These are phyloP conservation scores for Actinemys pallida DNA, from an alignment of 2,113 vertebrate species.

Conservation along the genomic window DNA sequence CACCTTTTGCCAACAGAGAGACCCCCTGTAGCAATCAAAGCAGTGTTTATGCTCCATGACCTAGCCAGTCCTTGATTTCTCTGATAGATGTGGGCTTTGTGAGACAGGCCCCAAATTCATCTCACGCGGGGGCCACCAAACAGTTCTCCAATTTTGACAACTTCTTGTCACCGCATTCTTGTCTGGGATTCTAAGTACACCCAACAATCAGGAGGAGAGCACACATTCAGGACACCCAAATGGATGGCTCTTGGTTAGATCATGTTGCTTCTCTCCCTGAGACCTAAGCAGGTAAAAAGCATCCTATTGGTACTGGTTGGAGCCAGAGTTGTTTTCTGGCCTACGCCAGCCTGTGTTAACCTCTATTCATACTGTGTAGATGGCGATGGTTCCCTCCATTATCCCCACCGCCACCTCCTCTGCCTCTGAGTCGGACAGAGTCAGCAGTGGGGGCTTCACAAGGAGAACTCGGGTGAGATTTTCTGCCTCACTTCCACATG, in stretches of 20 bases:
- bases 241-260: background rate
- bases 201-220: background rate
- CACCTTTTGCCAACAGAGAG: background rate
- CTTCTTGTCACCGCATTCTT: background rate
- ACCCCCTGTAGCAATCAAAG: background rate
- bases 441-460: background rate
- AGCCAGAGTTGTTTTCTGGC: background rate
- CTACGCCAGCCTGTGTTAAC: background rate
- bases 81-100: background rate
- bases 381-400: background rate
- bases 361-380: background rate
- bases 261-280: background rate
- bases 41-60: background rate
- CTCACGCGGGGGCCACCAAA: background rate
- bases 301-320: background rate
- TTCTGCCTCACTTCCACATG: background rate
- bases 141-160: background rate
- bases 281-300: background rate
- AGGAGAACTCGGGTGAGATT: background rate
- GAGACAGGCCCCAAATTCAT: background rate
- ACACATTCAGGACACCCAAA: fast-evolving
- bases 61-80: background rate
- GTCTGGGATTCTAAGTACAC: background rate
- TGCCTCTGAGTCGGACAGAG: background rate
- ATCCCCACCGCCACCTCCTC: background rate